Evolutionary conservation across 2,888 invertebrate species (phyloP), one percentile per base, ranked within the genome.

Genomic region (Litoditis marina): DNA sequence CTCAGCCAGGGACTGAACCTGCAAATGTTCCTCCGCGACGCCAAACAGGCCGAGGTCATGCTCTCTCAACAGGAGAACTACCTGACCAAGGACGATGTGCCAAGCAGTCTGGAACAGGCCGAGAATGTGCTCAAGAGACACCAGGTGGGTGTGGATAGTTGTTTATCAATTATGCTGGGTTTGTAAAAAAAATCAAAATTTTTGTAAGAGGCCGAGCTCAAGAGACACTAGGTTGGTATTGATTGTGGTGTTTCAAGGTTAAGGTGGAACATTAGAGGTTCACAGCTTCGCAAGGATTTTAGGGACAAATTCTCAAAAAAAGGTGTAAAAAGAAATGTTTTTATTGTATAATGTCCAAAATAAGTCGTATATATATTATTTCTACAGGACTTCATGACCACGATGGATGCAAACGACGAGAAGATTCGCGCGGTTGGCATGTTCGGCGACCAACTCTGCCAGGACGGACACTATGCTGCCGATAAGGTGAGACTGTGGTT

Each of bases 331-430:
- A n/a, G n/a, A n/a, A n/a, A n/a, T n/a, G n/a, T n/a, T n/a, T n/a
- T n/a, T n/a, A n/a, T n/a, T n/a, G n/a, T n/a, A n/a, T n/a, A n/a
- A n/a, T n/a, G n/a, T n/a, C n/a, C n/a, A n/a, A n/a, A n/a, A n/a
- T n/a, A n/a, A n/a, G n/a, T n/a, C n/a, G n/a, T n/a, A n/a, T n/a
- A n/a, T n/a, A n/a, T 39, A 13, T 39, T 39, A n/a, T 39, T 39
- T 39, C 19, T 44, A 6, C 96, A 98, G 84, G 94, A 95, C 0
- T 96, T 98, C 88, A 89, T 96, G 80, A 96, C 96, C 0, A 96
- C 96, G 4, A 94, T 98, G 94, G 96, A 98, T 84, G 98, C 98
- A 16, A 98, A 98, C 85, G 98, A 99, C 84, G 98, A 99, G 84
- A 98, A 98, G 86, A 92, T 99, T 83, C 94, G 95, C 84, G 71